These are phyloP conservation scores for Drosophila serrata DNA, from an alignment of 1,140 invertebrate genomes.

Conservation along the genomic window DNA sequence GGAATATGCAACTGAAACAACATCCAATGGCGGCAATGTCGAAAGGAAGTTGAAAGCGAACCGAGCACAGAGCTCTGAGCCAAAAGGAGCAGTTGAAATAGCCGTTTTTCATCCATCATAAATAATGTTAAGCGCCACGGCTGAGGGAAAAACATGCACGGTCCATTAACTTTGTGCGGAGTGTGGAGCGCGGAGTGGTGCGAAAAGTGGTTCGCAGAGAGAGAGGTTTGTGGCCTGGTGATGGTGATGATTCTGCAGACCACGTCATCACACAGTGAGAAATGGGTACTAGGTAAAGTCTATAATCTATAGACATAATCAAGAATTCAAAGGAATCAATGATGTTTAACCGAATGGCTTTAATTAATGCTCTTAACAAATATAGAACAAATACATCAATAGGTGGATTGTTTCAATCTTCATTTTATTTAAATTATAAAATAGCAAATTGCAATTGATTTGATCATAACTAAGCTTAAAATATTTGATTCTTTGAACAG, in stretches of 20 bases:
- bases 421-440: too few relatives aligned
- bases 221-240: slow-evolving; percentile 14
- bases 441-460: too few relatives aligned
- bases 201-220: slow-evolving; percentile 25
- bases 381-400: neutral
- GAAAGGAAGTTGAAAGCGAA: slow-evolving; percentile 67
- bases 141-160: slow-evolving; percentile 84
- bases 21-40: slow-evolving; percentile 60
- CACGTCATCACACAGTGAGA: slow-evolving; percentile 32
- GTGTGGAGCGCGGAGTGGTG: slow-evolving; percentile 52
- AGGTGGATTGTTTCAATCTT: too few relatives aligned
- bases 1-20: slow-evolving; percentile 68
- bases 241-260: slow-evolving; percentile 11
- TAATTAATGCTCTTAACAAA: neutral
- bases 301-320: neutral
- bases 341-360: neutral
- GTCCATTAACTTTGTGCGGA: slow-evolving; percentile 79
- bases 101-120: slow-evolving; percentile 83
- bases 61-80: slow-evolving; percentile 2
- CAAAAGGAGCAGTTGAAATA: slow-evolving; percentile 51
- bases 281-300: neutral
- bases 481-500: too few relatives aligned
- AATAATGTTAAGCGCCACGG: slow-evolving; percentile 85
- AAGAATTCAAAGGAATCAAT: neutral
- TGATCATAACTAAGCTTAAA: too few relatives aligned